phyloP scores from a whole-genome alignment of 2,888 invertebrate genomes.

The Acanthacorydalis orientalis region DNA sequence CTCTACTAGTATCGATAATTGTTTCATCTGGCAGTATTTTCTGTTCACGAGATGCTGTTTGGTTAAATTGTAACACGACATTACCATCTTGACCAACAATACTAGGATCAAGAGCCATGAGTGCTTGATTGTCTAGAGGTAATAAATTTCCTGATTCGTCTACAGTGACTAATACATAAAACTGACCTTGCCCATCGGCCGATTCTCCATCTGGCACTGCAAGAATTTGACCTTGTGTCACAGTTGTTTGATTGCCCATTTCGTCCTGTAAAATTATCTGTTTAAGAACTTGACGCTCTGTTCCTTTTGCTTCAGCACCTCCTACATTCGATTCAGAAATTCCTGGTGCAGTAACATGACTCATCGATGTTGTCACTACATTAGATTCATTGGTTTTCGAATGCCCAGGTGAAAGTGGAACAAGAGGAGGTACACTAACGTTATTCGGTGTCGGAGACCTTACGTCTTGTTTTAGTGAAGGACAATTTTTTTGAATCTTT shows the following conservation, averaged over 20 bases:
- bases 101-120: conserved; percentile 37
- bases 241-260: conserved; percentile 25
- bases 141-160: conserved; percentile 53
- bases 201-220: conserved; percentile 58
- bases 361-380: background rate
- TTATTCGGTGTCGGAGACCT: background rate
- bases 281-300: conserved; percentile 10
- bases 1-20: conserved; percentile 7
- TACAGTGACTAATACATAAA: conserved; percentile 55
- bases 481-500: background rate
- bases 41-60: conserved; percentile 13
- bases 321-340: background rate
- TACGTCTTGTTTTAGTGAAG: conserved; percentile 7
- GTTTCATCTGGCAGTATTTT: conserved; percentile 12
- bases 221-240: conserved; percentile 45
- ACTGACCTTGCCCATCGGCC: conserved; percentile 52
- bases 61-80: conserved; percentile 34
- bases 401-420: conserved; percentile 2
- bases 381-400: background rate
- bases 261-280: conserved; percentile 26
- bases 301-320: background rate
- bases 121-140: conserved; percentile 52
- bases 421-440: conserved; percentile 2
- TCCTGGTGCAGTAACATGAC: background rate
- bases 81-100: conserved; percentile 30